Conservation (phyloP, 1,140 invertebrate genomes). For the Pomacea maculata region DNA sequence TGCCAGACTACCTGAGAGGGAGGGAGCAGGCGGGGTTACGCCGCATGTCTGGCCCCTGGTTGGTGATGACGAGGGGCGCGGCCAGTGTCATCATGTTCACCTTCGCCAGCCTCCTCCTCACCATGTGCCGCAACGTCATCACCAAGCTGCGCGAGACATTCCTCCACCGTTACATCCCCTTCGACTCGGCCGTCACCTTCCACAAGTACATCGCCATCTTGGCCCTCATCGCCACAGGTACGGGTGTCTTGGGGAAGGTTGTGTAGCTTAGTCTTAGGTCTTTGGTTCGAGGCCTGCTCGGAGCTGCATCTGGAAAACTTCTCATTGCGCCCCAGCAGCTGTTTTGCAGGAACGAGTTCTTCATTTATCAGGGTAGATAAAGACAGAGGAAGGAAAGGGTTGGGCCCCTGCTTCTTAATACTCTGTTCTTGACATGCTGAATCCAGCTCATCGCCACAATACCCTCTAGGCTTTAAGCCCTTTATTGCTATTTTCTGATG, state of each 20-base stretch:
- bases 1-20: slow-evolving; percentile 52
- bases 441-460: no score
- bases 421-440: no score
- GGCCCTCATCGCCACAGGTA: slow-evolving; percentile 84
- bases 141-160: slow-evolving; percentile 95
- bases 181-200: slow-evolving; percentile 97
- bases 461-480: no score
- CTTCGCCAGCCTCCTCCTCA: slow-evolving; percentile 91
- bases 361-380: no score
- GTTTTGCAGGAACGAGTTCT: no score
- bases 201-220: slow-evolving; percentile 98
- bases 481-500: no score
- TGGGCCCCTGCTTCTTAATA: no score
- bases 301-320: no score
- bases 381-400: no score
- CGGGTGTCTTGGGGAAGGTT: slow-evolving; percentile 16
- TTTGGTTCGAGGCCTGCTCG: no score
- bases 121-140: slow-evolving; percentile 96
- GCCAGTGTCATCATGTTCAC: slow-evolving; percentile 96
- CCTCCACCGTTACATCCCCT: slow-evolving; percentile 95
- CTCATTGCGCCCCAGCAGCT: no score
- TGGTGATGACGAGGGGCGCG: slow-evolving; percentile 93
- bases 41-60: slow-evolving; percentile 97
- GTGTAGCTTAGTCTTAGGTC: no score
- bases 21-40: slow-evolving; percentile 94